These are phyloP conservation scores for Elmis aenea DNA, from an alignment of 2,888 invertebrate species.

Conservation along the genomic window DNA sequence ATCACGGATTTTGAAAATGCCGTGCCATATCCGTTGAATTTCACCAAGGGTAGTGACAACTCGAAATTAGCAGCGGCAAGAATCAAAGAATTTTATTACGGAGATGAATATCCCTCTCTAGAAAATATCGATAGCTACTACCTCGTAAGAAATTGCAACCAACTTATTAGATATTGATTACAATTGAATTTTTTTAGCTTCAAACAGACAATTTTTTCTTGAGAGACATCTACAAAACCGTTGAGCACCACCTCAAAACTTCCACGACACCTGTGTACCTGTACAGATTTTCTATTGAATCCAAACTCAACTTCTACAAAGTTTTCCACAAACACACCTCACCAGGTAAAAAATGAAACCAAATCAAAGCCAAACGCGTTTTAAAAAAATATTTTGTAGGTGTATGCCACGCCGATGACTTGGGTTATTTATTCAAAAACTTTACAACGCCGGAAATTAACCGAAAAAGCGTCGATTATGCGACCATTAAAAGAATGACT, in stretches of 20 bases:
- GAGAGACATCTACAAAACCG: slow-evolving; percentile 25
- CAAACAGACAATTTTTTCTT: slow-evolving; percentile 38
- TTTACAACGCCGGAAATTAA: slow-evolving; percentile 20
- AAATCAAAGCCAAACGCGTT: too few species aligned
- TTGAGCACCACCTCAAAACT: slow-evolving; percentile 18
- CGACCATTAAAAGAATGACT: slow-evolving; percentile 25
- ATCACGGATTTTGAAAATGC: slow-evolving; percentile 2
- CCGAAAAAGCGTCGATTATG: slow-evolving; percentile 29
- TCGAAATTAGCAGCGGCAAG: neutral
- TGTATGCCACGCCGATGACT: slow-evolving; percentile 27
- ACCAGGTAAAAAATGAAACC: slow-evolving; percentile 29
- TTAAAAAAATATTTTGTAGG: slow-evolving; percentile 16
- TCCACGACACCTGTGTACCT: slow-evolving; percentile 25
- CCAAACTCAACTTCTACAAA: slow-evolving; percentile 24
- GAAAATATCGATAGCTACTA: neutral
- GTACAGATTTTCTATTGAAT: slow-evolving; percentile 27
- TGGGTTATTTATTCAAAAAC: slow-evolving; percentile 30
- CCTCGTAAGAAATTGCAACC: too few species aligned
- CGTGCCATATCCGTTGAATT: neutral
- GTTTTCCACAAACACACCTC: slow-evolving; percentile 21
- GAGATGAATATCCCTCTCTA: neutral
- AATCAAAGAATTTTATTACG: neutral
- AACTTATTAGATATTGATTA: slow-evolving; percentile 23
- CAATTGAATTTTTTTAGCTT: slow-evolving; percentile 31
- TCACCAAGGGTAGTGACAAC: neutral